A percentile compares a stretch with the other conserved stretches of the same genome.
These are phyloP conservation scores for Enteromius fasciolatus DNA, from an alignment of 2,797 vertebrate species.

Conservation along the genomic window DNA sequence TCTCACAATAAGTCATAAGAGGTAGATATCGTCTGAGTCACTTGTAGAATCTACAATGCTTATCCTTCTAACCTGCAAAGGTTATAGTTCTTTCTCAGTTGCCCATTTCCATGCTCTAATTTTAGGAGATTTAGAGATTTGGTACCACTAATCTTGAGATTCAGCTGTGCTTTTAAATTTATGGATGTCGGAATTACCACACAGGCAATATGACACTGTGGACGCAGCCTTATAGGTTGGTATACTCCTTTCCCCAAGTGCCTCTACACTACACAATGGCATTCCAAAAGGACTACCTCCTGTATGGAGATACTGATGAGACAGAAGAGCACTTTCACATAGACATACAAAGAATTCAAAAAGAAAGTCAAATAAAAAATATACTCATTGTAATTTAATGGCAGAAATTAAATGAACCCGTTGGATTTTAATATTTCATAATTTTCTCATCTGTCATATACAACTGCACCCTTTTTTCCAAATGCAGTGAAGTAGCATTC, in stretches of 20 bases:
- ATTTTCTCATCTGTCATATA: not conserved
- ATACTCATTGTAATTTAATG: constrained; percentile 51
- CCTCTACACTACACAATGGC: constrained; percentile 53
- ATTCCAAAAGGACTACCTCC: constrained; percentile 52
- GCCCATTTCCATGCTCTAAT: not conserved
- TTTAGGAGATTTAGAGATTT: constrained; percentile 29
- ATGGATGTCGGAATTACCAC: constrained; percentile 31
- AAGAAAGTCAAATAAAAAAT: constrained; percentile 33
- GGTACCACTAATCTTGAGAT: constrained; percentile 45
- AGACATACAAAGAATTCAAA: constrained; percentile 36
- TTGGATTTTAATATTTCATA: constrained; percentile 51
- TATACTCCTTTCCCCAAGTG: constrained; percentile 49
- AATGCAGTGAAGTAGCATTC: not conserved
- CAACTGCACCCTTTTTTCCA: not conserved
- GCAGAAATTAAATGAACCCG: constrained; percentile 46
- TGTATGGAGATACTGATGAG: constrained; percentile 21
- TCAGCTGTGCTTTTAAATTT: constrained; percentile 20
- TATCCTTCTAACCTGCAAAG: not conserved
- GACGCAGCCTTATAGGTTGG: constrained; percentile 38
- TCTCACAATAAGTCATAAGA: not conserved
- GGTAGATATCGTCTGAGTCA: not conserved
- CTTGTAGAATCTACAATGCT: not conserved
- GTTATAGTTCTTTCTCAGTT: not conserved
- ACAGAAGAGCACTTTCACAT: constrained; percentile 48
- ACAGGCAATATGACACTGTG: constrained; percentile 42